Conservation (phyloP, 2,888 invertebrate genomes). For the Mythimna impura region DNA sequence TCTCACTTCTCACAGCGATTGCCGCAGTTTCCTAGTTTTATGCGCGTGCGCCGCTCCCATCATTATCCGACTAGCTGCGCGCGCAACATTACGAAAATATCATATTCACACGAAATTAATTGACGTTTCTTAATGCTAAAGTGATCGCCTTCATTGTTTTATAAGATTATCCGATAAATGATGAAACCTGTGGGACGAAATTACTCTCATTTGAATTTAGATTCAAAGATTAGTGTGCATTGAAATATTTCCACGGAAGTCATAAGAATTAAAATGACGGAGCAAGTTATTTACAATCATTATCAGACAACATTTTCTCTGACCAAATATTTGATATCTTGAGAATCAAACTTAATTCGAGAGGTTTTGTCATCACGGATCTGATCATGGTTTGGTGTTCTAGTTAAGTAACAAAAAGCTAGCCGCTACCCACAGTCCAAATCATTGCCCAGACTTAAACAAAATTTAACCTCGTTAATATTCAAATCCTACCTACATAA, state of each 20-base stretch:
- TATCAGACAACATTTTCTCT: not conserved
- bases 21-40: slow-evolving; percentile 47
- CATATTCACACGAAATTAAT: slow-evolving; percentile 68
- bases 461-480: slow-evolving; percentile 15
- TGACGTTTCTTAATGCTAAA: slow-evolving; percentile 62
- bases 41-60: slow-evolving; percentile 60
- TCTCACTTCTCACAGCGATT: slow-evolving; percentile 53
- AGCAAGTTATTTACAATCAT: slow-evolving; percentile 19
- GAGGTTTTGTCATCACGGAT: not conserved
- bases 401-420: not conserved
- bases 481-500: slow-evolving; percentile 29
- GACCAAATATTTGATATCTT: not conserved
- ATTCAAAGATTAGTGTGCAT: slow-evolving; percentile 41
- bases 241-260: slow-evolving; percentile 55
- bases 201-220: slow-evolving; percentile 41
- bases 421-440: not conserved
- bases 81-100: slow-evolving; percentile 66
- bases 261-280: slow-evolving; percentile 35
- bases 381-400: not conserved
- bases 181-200: slow-evolving; percentile 55
- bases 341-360: not conserved
- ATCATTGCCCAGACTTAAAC: not conserved
- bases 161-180: slow-evolving; percentile 57
- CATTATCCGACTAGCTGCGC: slow-evolving; percentile 53
- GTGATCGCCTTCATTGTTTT: slow-evolving; percentile 61